Evolutionary conservation across 2,113 vertebrate genomes (phyloP), one percentile per base, ranked within the genome.

Genomic region (Amblyopsis rosae): DNA sequence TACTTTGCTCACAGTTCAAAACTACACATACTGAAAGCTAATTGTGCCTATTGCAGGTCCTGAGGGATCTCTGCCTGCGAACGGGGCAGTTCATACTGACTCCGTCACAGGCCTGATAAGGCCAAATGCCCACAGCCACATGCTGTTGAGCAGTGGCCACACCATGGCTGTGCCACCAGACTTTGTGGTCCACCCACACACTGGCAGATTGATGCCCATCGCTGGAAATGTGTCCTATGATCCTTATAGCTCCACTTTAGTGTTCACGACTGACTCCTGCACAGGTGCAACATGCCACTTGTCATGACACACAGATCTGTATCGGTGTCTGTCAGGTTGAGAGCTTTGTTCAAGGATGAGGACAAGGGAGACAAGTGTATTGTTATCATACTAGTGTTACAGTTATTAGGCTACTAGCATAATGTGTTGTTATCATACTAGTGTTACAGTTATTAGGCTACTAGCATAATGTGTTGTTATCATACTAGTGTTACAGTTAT

Each of bases 221-320:
- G 82, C 89, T 11, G 96, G 95, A 7, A 95, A 96, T 0, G 62
- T 96, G 51, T 92, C 92, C 32, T 96, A 92, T 0, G 93, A 96
- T 71, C 90, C 95, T 3, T 47, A 76, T 48, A 89, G 60, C 13
- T 91, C 92, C 1, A 86, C 80, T 12, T 81, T 96, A 65, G 88
- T 95, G 59, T 84, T 91, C 12, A 87, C 90, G 7, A 83, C 87
- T 4, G 95, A 96, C 70, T 77, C 75, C 9, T 86, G 74, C 17
- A 32, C 86, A 84, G 90, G 91, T 92, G 54, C 6, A 69, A 66
- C 17, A 7, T 8, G 35, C 7, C 5, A 53, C 26, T 11, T 9
- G 76, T n/a, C n/a, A n/a, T n/a, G n/a, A n/a, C n/a, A n/a, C n/a
- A n/a, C n/a, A 77, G 12, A 17, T 12, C 12, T 35, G 41, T n/a